Evolutionary conservation across 2,888 invertebrate species (phyloP).

Genomic region (Rapana venosa): DNA sequence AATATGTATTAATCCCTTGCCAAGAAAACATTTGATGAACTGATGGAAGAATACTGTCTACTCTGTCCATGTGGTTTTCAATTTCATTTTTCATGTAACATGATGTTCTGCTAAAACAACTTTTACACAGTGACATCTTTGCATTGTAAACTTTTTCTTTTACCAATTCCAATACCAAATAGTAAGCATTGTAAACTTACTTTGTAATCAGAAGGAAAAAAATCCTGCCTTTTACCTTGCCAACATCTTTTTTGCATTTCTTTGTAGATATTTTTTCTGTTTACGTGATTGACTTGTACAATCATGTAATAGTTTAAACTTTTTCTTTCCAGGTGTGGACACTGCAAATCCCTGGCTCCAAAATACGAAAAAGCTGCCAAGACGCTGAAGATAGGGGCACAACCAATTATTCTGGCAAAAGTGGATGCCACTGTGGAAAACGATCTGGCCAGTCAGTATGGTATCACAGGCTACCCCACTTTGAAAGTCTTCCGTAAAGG

Average conservation of each 20-base stretch:
- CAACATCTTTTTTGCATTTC: neutral
- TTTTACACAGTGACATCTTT: no score
- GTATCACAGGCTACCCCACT: slow-evolving; percentile 81
- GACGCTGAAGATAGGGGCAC: slow-evolving; percentile 73
- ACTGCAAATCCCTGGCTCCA: slow-evolving; percentile 80
- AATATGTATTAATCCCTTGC: no score
- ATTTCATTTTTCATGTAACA: no score
- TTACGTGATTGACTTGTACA: neutral
- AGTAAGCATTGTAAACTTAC: no score
- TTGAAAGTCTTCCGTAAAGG: slow-evolving; percentile 80
- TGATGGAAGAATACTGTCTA: no score
- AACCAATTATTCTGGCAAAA: slow-evolving; percentile 80
- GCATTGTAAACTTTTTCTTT: no score
- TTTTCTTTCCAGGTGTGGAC: slow-evolving; percentile 79
- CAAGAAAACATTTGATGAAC: no score
- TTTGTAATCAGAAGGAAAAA: no score
- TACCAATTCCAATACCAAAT: no score
- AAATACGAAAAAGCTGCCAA: slow-evolving; percentile 81
- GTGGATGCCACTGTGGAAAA: slow-evolving; percentile 81
- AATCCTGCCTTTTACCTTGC: no score
- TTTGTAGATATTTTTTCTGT: neutral
- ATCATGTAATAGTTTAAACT: neutral
- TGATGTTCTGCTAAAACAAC: no score
- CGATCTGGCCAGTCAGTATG: slow-evolving; percentile 78
- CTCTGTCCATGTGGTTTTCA: no score